These are phyloP conservation scores for Odocoileus hemionus DNA, from an alignment of 2,113 vertebrate genomes.

Conservation along the genomic window DNA sequence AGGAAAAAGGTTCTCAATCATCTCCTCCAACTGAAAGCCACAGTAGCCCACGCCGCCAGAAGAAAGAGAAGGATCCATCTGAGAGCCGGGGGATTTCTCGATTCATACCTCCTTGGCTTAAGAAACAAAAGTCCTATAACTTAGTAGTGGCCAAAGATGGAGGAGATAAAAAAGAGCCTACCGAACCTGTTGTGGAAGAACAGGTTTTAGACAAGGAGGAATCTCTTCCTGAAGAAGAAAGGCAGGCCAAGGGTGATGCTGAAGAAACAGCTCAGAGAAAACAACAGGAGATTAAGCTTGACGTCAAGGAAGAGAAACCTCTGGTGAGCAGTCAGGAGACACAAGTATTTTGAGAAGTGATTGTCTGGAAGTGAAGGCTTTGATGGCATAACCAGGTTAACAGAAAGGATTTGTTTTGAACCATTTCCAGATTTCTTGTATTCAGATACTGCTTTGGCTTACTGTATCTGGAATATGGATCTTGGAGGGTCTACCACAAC, in stretches of 20 bases:
- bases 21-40: constrained; percentile 68
- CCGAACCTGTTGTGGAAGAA: constrained; percentile 61
- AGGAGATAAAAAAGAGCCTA: constrained; percentile 74
- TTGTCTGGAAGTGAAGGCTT: not conserved
- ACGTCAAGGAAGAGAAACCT: constrained; percentile 80
- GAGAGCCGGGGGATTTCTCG: constrained; percentile 92
- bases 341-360: constrained; percentile 80
- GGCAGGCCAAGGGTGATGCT: constrained; percentile 78
- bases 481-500: not conserved
- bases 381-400: not conserved
- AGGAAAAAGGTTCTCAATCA: constrained; percentile 67
- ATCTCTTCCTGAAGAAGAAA: constrained; percentile 51
- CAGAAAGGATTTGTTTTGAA: not conserved
- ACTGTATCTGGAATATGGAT: not conserved
- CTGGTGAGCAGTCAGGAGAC: constrained; percentile 81
- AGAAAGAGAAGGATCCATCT: constrained; percentile 82
- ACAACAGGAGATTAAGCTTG: constrained; percentile 74
- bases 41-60: constrained; percentile 76
- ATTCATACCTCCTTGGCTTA: constrained; percentile 96
- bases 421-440: not conserved
- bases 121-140: constrained; percentile 93
- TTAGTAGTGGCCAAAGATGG: constrained; percentile 83
- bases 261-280: constrained; percentile 69
- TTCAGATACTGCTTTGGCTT: not conserved
- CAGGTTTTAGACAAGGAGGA: constrained; percentile 68